A percentile compares a stretch with the other conserved stretches of the same genome.
Evolutionary conservation across 2,113 vertebrate genomes (phyloP).

Genomic region (Ochotona curzoniae): DNA sequence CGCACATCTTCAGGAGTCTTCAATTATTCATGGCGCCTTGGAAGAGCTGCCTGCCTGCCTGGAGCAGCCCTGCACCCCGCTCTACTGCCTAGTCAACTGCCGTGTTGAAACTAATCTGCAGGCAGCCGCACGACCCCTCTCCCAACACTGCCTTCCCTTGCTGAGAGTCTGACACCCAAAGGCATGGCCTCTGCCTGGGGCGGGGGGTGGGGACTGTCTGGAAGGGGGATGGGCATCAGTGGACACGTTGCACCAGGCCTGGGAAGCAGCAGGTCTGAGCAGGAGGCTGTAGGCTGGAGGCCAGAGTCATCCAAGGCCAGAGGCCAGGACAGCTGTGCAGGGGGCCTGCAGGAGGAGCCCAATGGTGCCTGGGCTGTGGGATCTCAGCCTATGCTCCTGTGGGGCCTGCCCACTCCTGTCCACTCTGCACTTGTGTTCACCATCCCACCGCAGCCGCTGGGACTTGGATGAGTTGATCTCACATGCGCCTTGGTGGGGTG

Average conservation of each 20-base stretch:
- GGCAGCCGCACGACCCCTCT: no score
- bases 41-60: slow-evolving; percentile 30
- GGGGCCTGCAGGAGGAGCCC: background rate
- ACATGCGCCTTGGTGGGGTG: no score
- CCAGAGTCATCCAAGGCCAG: background rate
- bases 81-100: background rate
- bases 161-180: background rate
- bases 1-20: background rate
- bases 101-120: background rate
- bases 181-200: background rate
- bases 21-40: slow-evolving; percentile 68
- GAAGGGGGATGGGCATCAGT: background rate
- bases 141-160: background rate
- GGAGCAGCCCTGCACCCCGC: background rate
- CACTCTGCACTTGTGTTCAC: background rate
- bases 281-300: background rate
- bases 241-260: background rate
- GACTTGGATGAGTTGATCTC: background rate
- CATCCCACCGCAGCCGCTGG: background rate
- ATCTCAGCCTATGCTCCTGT: background rate
- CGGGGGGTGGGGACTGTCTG: background rate
- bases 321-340: background rate
- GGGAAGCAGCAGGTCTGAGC: background rate
- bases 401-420: rapidly evolving
- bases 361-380: background rate